These are phyloP conservation scores for Chelonus formosanus DNA, from an alignment of 2,888 invertebrate genomes.

Conservation along the genomic window DNA sequence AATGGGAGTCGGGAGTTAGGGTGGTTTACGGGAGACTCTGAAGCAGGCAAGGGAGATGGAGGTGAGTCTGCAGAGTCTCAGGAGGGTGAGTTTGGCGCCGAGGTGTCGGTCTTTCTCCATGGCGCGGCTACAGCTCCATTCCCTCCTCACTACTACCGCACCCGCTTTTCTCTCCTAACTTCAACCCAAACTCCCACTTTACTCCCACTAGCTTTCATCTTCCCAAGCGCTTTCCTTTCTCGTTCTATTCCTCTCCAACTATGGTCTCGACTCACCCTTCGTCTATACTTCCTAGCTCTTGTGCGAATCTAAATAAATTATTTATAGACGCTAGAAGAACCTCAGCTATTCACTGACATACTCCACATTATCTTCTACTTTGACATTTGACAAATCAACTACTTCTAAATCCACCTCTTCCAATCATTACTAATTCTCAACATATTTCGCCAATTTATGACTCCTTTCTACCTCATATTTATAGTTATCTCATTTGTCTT, in stretches of 20 bases:
- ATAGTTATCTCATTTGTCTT: background rate
- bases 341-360: conserved; percentile 34
- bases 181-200: conserved; percentile 27
- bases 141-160: conserved; percentile 33
- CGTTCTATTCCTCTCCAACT: conserved; percentile 20
- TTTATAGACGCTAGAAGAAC: conserved; percentile 37
- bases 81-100: conserved; percentile 65
- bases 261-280: conserved; percentile 5
- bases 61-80: conserved; percentile 63
- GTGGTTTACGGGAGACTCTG: conserved; percentile 47
- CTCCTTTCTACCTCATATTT: background rate
- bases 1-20: conserved; percentile 48
- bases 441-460: no score
- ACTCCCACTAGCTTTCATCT: conserved; percentile 27
- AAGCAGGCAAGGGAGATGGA: conserved; percentile 49
- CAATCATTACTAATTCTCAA: no score
- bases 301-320: conserved; percentile 57
- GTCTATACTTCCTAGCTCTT: conserved; percentile 19
- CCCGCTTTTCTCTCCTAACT: conserved; percentile 25
- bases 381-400: no score
- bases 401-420: conserved; percentile 35
- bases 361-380: no score
- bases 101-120: conserved; percentile 62
- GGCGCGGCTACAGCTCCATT: conserved; percentile 41
- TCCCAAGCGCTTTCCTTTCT: conserved; percentile 19